Conservation (phyloP, 2,797 vertebrate species). For the Alectoris magna region DNA sequence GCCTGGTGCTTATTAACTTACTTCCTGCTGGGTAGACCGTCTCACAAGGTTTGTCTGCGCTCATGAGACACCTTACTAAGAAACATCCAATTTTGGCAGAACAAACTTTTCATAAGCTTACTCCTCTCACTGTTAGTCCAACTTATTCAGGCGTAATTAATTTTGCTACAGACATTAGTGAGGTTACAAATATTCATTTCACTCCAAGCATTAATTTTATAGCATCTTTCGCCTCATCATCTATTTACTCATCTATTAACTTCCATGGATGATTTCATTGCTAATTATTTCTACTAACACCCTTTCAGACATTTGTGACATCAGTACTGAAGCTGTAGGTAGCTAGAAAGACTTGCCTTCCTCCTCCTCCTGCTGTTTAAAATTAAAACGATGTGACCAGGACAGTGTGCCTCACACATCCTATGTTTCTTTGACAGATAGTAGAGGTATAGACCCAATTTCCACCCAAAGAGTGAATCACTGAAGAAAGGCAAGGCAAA, state of each 20-base stretch:
- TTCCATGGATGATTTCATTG: constrained; percentile 54
- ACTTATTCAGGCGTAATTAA: constrained; percentile 37
- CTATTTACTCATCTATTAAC: constrained; percentile 24
- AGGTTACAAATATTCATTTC: constrained; percentile 51
- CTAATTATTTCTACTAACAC: constrained; percentile 43
- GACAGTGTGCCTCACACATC: constrained; percentile 25
- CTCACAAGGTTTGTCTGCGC: background rate
- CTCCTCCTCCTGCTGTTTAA: constrained; percentile 40
- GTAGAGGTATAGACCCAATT: constrained; percentile 60
- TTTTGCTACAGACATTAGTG: background rate
- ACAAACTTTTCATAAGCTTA: constrained; percentile 1
- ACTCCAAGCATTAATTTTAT: constrained; percentile 42
- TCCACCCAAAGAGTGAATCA: constrained; percentile 20
- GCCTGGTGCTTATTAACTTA: rapidly evolving
- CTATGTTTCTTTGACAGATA: constrained; percentile 22
- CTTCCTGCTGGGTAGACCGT: background rate
- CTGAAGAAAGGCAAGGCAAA: background rate
- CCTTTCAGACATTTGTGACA: constrained; percentile 42
- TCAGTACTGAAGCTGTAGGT: constrained; percentile 49
- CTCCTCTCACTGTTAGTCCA: constrained; percentile 17
- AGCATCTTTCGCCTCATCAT: constrained; percentile 23
- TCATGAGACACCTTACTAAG: background rate
- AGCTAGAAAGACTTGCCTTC: constrained; percentile 39
- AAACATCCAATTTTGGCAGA: background rate
- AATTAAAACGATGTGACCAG: constrained; percentile 61